A percentile compares a stretch with the other conserved stretches of the same genome.
Conservation (phyloP, 2,113 vertebrate species). For the Asarcornis scutulata region DNA sequence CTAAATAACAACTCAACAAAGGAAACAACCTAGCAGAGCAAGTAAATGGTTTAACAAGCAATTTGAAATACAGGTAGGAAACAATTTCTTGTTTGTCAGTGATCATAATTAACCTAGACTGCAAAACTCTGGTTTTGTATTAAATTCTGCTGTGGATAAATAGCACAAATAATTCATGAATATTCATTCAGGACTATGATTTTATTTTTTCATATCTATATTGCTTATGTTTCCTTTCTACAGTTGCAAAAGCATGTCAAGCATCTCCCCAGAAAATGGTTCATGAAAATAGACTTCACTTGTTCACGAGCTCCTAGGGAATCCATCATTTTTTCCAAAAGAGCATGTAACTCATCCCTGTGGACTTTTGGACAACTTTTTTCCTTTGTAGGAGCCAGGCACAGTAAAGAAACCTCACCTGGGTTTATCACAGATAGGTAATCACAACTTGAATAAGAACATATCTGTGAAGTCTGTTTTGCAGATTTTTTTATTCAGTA, state of each 20-base stretch:
- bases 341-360: neutral
- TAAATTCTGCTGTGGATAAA: neutral
- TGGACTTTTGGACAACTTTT: neutral
- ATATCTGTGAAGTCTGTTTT: neutral
- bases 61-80: neutral
- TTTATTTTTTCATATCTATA: neutral
- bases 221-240: neutral
- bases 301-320: neutral
- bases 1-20: neutral
- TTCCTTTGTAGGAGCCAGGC: neutral
- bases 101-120: neutral
- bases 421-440: neutral
- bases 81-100: neutral
- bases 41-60: neutral
- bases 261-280: neutral
- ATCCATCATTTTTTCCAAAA: neutral
- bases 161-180: neutral
- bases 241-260: neutral
- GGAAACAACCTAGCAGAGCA: neutral
- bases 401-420: neutral
- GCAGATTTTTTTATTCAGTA: neutral
- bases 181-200: neutral
- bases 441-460: neutral
- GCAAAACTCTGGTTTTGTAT: neutral
- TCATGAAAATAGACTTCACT: neutral